Evolutionary conservation across 2,888 invertebrate genomes (phyloP).

Genomic region (Drosophila percnosoma): DNA sequence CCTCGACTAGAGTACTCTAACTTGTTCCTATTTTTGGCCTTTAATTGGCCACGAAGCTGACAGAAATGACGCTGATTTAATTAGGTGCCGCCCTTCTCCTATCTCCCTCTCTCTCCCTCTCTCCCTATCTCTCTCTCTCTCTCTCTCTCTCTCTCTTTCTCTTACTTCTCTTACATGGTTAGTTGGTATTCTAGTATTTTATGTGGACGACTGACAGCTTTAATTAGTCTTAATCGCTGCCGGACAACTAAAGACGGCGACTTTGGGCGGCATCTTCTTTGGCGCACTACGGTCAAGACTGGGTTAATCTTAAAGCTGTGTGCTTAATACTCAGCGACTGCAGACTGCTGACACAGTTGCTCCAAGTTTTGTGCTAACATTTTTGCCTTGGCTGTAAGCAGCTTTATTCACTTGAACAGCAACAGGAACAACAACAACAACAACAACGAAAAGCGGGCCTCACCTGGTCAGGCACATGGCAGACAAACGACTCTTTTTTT

Average conservation of each 20-base stretch:
- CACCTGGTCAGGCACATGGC: slow-evolving; percentile 56
- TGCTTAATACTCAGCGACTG: slow-evolving; percentile 63
- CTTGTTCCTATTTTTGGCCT: slow-evolving; percentile 13
- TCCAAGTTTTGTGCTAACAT: slow-evolving; percentile 41
- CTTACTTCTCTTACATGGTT: slow-evolving; percentile 12
- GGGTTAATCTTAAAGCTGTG: slow-evolving; percentile 67
- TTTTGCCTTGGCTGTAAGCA: slow-evolving; percentile 51
- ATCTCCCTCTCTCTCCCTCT: not conserved
- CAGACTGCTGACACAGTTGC: slow-evolving; percentile 54
- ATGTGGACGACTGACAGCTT: slow-evolving; percentile 58
- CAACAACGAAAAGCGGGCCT: slow-evolving; percentile 31
- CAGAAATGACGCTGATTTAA: slow-evolving; percentile 39
- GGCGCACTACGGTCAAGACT: slow-evolving; percentile 37
- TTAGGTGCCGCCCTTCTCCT: slow-evolving; percentile 23
- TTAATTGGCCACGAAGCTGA: slow-evolving; percentile 40
- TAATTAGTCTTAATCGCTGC: slow-evolving; percentile 67
- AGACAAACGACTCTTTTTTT: slow-evolving; percentile 59
- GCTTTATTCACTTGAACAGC: slow-evolving; percentile 48
- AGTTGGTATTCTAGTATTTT: slow-evolving; percentile 52
- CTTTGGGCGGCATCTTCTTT: slow-evolving; percentile 27
- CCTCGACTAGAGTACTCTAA: not conserved
- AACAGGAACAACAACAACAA: slow-evolving; percentile 29
- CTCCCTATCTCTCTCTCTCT: not conserved
- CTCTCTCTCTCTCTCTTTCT: not conserved
- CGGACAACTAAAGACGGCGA: not conserved